A percentile compares a stretch with the other conserved stretches of the same genome.
Evolutionary conservation across 2,797 vertebrate species (phyloP).

Genomic region (Pipistrellus pipistrellus): DNA sequence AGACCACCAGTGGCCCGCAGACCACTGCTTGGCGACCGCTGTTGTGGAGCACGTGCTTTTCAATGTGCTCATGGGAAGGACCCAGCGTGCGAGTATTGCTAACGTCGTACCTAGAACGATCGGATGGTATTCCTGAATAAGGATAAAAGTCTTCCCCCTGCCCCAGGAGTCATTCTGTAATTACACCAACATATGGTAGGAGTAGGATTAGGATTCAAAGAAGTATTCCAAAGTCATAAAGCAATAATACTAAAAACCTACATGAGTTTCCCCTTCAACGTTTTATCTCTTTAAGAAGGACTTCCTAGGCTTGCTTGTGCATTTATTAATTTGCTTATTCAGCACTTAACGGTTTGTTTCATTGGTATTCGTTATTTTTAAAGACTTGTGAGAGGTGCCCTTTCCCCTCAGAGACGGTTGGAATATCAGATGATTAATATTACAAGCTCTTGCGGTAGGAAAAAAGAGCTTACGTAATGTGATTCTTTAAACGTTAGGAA

Average conservation of each 20-base stretch:
- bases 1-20: too few relatives aligned
- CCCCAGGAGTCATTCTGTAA: slow-evolving; percentile 71
- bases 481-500: slow-evolving; percentile 67
- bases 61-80: slow-evolving; percentile 75
- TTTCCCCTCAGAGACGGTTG: slow-evolving; percentile 65
- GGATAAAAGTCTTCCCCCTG: slow-evolving; percentile 73
- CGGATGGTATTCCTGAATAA: slow-evolving; percentile 70
- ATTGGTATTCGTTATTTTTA: slow-evolving; percentile 65
- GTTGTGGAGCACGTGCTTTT: slow-evolving; percentile 71
- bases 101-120: slow-evolving; percentile 67
- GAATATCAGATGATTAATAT: slow-evolving; percentile 59
- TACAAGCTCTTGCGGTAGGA: slow-evolving; percentile 59
- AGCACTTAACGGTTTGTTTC: slow-evolving; percentile 73
- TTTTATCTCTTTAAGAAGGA: slow-evolving; percentile 73
- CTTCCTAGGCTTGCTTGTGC: slow-evolving; percentile 70
- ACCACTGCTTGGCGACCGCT: too few relatives aligned
- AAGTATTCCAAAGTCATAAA: slow-evolving; percentile 77
- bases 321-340: slow-evolving; percentile 74
- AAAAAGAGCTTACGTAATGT: slow-evolving; percentile 64
- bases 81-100: slow-evolving; percentile 73
- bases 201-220: slow-evolving; percentile 72
- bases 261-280: slow-evolving; percentile 59
- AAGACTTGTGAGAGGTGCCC: slow-evolving; percentile 73
- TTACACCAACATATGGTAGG: slow-evolving; percentile 64
- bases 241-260: slow-evolving; percentile 79